Evolutionary conservation across 2,113 vertebrate species (phyloP).

Genomic region (Corapipo altera): DNA sequence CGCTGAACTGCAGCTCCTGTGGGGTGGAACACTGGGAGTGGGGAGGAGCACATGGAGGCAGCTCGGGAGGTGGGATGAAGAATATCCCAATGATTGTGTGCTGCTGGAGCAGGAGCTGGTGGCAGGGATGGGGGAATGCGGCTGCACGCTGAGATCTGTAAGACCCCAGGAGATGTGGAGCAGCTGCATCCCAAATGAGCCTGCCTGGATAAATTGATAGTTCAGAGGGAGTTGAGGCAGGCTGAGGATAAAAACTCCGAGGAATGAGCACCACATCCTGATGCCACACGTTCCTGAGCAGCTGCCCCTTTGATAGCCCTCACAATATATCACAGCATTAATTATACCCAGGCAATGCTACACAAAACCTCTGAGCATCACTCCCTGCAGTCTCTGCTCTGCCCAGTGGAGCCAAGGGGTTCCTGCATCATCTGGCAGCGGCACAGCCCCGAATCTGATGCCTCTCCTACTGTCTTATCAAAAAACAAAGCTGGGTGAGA

Average conservation of each 20-base stretch:
- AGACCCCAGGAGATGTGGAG: slow-evolving; percentile 6
- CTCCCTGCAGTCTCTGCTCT: background rate
- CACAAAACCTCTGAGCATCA: rapidly evolving
- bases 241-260: background rate
- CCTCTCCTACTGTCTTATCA: background rate
- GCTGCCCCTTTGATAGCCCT: background rate
- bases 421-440: background rate
- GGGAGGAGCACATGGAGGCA: background rate
- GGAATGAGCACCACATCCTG: background rate
- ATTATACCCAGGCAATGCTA: background rate
- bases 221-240: background rate
- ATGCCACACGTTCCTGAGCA: background rate
- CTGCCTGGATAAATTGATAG: background rate
- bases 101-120: background rate
- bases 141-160: background rate
- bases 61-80: background rate
- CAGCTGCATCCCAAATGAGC: slow-evolving; percentile 28
- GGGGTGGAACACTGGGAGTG: background rate
- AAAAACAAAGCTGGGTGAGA: background rate
- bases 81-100: background rate
- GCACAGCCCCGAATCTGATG: rapidly evolving
- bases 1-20: background rate
- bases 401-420: background rate
- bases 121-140: background rate
- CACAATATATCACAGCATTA: background rate